phyloP scores from a whole-genome alignment of 2,797 vertebrate genomes.

The Cichlasoma orientale region DNA sequence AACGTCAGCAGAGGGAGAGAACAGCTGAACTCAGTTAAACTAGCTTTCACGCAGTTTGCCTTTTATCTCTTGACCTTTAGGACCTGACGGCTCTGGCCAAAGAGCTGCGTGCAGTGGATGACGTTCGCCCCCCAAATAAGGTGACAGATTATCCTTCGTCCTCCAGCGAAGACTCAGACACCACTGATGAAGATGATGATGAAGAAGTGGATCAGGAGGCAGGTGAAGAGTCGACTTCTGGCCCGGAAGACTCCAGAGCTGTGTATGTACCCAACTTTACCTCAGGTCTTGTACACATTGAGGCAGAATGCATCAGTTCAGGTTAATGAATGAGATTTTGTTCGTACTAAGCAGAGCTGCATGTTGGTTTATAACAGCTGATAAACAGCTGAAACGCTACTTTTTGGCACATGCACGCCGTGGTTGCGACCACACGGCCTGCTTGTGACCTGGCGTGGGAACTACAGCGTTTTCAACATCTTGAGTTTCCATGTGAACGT shows the following conservation, averaged over 20 bases:
- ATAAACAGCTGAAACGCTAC: too few species aligned
- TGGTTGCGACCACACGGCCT: too few species aligned
- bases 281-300: not conserved
- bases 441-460: too few species aligned
- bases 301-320: not conserved
- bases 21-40: not conserved
- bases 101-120: slow-evolving; percentile 94
- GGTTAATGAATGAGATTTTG: not conserved
- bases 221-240: slow-evolving; percentile 93
- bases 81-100: slow-evolving; percentile 96
- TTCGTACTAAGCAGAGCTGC: not conserved
- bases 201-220: slow-evolving; percentile 97
- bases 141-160: slow-evolving; percentile 95
- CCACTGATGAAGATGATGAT: slow-evolving; percentile 96
- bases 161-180: slow-evolving; percentile 96
- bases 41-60: not conserved
- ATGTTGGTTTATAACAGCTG: not conserved
- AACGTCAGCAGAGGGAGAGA: not conserved
- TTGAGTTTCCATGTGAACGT: too few species aligned
- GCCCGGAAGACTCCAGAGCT: slow-evolving; percentile 92
- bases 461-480: too few species aligned
- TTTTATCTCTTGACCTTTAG: slow-evolving; percentile 68
- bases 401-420: too few species aligned
- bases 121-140: slow-evolving; percentile 94
- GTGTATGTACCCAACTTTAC: slow-evolving; percentile 76